These are phyloP conservation scores for Phenacoccus solenopsis DNA, from an alignment of 1,140 invertebrate species.

Conservation along the genomic window DNA sequence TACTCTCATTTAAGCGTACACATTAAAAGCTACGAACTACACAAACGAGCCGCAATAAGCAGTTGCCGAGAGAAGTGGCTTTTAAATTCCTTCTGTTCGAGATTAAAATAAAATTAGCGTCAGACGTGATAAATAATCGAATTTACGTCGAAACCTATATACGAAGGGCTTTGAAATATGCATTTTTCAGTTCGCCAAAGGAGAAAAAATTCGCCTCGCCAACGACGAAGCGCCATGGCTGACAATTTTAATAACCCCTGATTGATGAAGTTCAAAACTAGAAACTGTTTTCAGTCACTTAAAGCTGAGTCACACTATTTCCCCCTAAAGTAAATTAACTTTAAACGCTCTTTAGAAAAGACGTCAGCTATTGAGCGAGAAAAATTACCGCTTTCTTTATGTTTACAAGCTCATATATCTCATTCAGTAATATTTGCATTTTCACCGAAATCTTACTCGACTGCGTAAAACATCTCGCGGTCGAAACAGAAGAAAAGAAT, in stretches of 20 bases:
- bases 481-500: neutral
- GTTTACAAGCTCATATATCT: slow-evolving; percentile 2
- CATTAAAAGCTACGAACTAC: neutral
- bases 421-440: slow-evolving; percentile 3
- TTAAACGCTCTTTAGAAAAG: slow-evolving; percentile 2
- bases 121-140: too few species aligned
- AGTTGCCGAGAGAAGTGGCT: too few species aligned
- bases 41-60: too few species aligned
- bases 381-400: slow-evolving; percentile 3
- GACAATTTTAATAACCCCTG: slow-evolving; percentile 1
- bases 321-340: neutral
- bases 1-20: neutral
- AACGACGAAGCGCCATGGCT: neutral
- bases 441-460: too few species aligned
- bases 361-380: neutral
- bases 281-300: slow-evolving; percentile 1
- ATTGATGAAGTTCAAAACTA: neutral
- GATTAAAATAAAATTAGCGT: too few species aligned
- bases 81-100: too few species aligned
- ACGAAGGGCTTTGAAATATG: too few species aligned
- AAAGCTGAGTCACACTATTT: neutral
- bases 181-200: neutral
- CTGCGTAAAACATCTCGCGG: neutral
- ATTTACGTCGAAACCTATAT: too few species aligned
- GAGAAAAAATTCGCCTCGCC: neutral